Percentiles rank a stretch among this genome's conserved stretches.
These are phyloP conservation scores for Drosophila tripunctata DNA, from an alignment of 2,888 invertebrate genomes.

Conservation along the genomic window DNA sequence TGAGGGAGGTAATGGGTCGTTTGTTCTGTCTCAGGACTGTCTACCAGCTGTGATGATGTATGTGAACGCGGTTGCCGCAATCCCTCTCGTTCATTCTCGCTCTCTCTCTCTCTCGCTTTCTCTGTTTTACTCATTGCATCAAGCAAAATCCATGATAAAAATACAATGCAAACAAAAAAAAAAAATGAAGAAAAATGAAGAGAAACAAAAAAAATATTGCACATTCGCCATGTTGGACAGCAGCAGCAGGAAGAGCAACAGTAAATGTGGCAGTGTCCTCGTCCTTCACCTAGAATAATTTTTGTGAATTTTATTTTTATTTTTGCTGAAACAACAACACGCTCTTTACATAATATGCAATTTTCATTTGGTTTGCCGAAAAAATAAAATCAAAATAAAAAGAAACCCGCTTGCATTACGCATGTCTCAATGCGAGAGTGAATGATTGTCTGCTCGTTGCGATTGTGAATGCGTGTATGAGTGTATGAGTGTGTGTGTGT, in stretches of 20 bases:
- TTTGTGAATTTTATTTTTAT: slow-evolving; percentile 65
- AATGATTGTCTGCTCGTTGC: slow-evolving; percentile 34
- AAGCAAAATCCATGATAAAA: slow-evolving; percentile 50
- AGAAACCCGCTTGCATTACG: slow-evolving; percentile 68
- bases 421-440: slow-evolving; percentile 47
- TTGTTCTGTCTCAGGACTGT: slow-evolving; percentile 65
- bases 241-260: slow-evolving; percentile 16
- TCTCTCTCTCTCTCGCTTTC: not conserved
- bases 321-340: slow-evolving; percentile 31
- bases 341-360: slow-evolving; percentile 81
- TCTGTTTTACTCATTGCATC: slow-evolving; percentile 9
- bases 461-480: too few species aligned
- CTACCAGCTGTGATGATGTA: slow-evolving; percentile 72
- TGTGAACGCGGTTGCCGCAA: slow-evolving; percentile 54
- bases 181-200: slow-evolving; percentile 11
- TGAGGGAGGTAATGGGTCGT: slow-evolving; percentile 35
- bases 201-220: slow-evolving; percentile 35
- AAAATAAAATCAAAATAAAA: slow-evolving; percentile 53
- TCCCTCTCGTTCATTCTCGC: slow-evolving; percentile 40
- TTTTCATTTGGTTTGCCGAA: slow-evolving; percentile 72
- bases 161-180: slow-evolving; percentile 59
- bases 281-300: slow-evolving; percentile 83
- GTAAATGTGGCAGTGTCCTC: slow-evolving; percentile 57
- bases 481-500: slow-evolving; percentile 15
- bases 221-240: slow-evolving; percentile 52